A percentile compares a stretch with the other conserved stretches of the same genome.
Evolutionary conservation across 2,888 invertebrate species (phyloP).

Genomic region (Dryobota labecula): DNA sequence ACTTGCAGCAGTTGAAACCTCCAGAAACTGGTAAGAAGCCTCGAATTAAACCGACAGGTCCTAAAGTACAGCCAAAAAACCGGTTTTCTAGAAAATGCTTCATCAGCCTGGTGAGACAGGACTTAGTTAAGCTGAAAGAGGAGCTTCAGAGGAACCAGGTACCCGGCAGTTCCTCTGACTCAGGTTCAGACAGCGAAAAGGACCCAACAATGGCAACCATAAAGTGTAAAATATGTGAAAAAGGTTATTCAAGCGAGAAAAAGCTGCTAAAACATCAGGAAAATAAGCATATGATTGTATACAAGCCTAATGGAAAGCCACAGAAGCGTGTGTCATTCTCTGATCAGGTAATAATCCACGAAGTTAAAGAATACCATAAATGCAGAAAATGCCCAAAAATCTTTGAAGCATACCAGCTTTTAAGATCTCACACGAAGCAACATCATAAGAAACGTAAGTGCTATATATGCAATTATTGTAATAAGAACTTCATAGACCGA

Average conservation of each 20-base stretch:
- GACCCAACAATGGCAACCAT: constrained; percentile 65
- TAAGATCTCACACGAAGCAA: constrained; percentile 79
- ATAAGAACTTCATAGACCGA: constrained; percentile 81
- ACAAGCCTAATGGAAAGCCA: constrained; percentile 63
- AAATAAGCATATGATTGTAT: constrained; percentile 82
- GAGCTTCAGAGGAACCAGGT: constrained; percentile 28
- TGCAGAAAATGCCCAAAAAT: constrained; percentile 84
- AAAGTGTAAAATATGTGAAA: constrained; percentile 82
- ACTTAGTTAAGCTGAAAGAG: constrained; percentile 72
- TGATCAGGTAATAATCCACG: constrained; percentile 82
- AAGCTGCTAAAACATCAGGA: constrained; percentile 79
- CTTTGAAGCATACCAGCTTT: constrained; percentile 76
- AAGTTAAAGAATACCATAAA: constrained; percentile 81
- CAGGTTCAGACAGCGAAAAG: constrained; percentile 67
- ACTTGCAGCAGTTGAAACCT: constrained; percentile 53
- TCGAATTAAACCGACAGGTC: constrained; percentile 10
- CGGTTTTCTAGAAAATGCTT: constrained; percentile 70
- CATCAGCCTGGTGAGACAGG: constrained; percentile 73
- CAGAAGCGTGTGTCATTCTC: constrained; percentile 85
- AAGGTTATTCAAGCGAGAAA: constrained; percentile 77
- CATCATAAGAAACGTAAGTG: constrained; percentile 84
- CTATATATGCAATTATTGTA: constrained; percentile 85
- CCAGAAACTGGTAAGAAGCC: constrained; percentile 7
- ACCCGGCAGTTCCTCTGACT: constrained; percentile 49
- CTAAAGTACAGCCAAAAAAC: constrained; percentile 33